Evolutionary conservation across 2,113 vertebrate species (phyloP).

Genomic region (Anoplopoma fimbria): DNA sequence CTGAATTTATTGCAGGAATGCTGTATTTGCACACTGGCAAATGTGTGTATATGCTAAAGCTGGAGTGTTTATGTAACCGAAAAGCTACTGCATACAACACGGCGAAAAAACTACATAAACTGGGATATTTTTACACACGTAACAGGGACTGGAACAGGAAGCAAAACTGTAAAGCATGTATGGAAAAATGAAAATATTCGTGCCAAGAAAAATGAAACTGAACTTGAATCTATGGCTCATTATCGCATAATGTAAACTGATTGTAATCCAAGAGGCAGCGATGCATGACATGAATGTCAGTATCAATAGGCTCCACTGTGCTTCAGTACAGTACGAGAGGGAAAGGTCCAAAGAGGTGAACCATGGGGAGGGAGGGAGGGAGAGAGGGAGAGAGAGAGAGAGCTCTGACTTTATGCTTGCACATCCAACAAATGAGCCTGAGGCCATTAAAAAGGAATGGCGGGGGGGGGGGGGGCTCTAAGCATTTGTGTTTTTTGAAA

Average conservation of each 20-base stretch:
- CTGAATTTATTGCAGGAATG: no score
- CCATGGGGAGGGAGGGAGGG: no score
- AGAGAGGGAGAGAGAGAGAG: no score
- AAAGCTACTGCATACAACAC: background rate
- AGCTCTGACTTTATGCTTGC: constrained; percentile 20
- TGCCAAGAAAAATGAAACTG: background rate
- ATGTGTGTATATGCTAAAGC: background rate
- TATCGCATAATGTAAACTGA: background rate
- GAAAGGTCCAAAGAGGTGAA: background rate
- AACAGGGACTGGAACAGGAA: background rate
- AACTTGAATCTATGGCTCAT: background rate
- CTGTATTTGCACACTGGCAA: background rate
- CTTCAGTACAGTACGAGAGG: background rate
- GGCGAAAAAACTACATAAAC: background rate
- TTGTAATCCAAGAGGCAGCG: background rate
- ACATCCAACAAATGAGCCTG: constrained; percentile 22
- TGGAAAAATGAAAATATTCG: background rate
- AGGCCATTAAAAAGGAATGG: background rate
- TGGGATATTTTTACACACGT: background rate
- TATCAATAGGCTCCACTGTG: background rate
- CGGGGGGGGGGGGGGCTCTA: background rate
- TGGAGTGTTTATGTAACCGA: background rate
- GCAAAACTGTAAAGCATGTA: background rate
- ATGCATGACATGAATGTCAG: background rate
- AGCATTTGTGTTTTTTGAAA: constrained; percentile 10